Evolutionary conservation across 2,797 vertebrate species (phyloP).

Genomic region (Gymnoscopelus braueri): DNA sequence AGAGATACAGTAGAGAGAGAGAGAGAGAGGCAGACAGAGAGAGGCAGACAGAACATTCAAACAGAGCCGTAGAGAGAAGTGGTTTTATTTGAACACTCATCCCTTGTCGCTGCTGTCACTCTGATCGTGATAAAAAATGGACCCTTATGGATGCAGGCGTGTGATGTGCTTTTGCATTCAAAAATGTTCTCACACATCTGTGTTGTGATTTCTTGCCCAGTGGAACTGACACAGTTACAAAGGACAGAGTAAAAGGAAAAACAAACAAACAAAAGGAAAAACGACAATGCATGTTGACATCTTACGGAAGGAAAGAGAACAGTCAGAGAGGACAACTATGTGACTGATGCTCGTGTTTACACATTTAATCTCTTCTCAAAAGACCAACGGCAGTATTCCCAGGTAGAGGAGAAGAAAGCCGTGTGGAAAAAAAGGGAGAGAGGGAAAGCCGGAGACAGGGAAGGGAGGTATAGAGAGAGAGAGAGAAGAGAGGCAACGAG

Average conservation of each 20-base stretch:
- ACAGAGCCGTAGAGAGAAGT: neutral
- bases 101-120: slow-evolving; percentile 36
- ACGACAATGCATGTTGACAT: too few relatives aligned
- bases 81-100: neutral
- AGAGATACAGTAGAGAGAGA: slow-evolving; percentile 3
- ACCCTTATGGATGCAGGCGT: too few relatives aligned
- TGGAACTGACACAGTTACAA: slow-evolving; percentile 15
- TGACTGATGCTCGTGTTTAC: too few relatives aligned
- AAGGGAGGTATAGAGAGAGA: neutral
- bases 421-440: too few relatives aligned
- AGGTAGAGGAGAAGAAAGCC: too few relatives aligned
- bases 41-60: slow-evolving; percentile 18
- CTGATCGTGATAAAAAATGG: too few relatives aligned
- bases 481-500: neutral
- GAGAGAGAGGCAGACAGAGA: slow-evolving; percentile 8
- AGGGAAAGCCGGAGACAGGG: too few relatives aligned
- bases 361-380: too few relatives aligned
- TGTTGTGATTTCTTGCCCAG: slow-evolving; percentile 27
- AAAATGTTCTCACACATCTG: slow-evolving; percentile 24
- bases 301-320: too few relatives aligned
- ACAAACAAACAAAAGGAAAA: too few relatives aligned
- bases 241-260: neutral
- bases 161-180: neutral
- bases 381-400: too few relatives aligned
- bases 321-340: too few relatives aligned